Evolutionary conservation across 2,888 invertebrate species (phyloP).

Genomic region (Lepidocyrtinus sp.): DNA sequence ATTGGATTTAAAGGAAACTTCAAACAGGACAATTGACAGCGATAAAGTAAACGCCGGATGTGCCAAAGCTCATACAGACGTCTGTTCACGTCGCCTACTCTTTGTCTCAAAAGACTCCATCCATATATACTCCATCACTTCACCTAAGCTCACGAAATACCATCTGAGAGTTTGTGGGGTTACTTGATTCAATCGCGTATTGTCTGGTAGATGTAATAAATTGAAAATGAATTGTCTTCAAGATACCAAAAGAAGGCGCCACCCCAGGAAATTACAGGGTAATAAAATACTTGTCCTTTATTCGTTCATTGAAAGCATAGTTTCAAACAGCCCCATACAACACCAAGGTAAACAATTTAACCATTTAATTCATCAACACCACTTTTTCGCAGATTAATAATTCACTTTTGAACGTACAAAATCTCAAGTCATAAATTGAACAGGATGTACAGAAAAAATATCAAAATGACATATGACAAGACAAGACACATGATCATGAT

Average conservation of each 20-base stretch:
- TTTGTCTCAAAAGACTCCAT: too few species aligned
- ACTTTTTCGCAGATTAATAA: conserved; percentile 18
- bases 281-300: conserved; percentile 27
- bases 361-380: conserved; percentile 12
- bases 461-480: too few species aligned
- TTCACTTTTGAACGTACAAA: not conserved
- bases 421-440: conserved; percentile 13
- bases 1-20: not conserved
- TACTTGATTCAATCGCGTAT: conserved; percentile 43
- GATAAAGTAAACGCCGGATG: not conserved
- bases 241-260: too few species aligned
- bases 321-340: too few species aligned
- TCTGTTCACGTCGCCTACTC: not conserved
- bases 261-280: conserved; percentile 26
- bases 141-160: too few species aligned
- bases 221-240: not conserved
- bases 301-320: too few species aligned
- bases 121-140: too few species aligned
- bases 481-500: too few species aligned
- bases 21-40: not conserved
- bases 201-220: too few species aligned
- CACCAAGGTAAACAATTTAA: conserved; percentile 8
- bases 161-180: not conserved
- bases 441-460: too few species aligned
- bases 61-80: not conserved